Evolutionary conservation across 2,888 invertebrate species (phyloP), one percentile per base, ranked within the genome.

Genomic region (Keiferia lycopersicella): DNA sequence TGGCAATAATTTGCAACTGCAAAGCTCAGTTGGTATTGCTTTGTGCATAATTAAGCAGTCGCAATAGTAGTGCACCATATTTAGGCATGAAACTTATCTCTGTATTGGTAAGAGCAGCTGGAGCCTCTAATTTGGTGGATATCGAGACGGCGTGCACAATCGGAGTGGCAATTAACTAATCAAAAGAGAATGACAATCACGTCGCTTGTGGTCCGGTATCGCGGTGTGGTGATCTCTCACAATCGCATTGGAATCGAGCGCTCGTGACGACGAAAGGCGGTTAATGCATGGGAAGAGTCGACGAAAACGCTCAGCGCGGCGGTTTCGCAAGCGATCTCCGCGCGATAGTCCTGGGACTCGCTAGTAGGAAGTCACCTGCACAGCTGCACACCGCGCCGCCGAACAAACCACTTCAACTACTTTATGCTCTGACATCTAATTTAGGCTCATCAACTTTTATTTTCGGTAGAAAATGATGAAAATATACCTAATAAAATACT

Each of bases 281-380:
- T 67, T 73, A 75, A 77, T 75, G 80, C 73, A 73, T 80, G 80
- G 74, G 80, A 80, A 80, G 71, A 74, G 74, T 65, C 65, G 67
- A 73, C 71, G 72, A 78, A 73, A 74, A 72, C 70, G 67, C 45
- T 64, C 64, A 60, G 67, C 34, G 34, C 34, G 10, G 34, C 61
- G 61, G 69, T 77, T 74, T 77, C 76, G 71, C 68, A 78, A 79
- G 66, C 68, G 74, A 80, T 78, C 73, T 67, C 61, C 65, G 53
- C 48, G 64, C 62, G 64, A 66, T 63, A 66, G 66, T 63, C 66
- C 65, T 64, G 66, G 64, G 72, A 74, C 75, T 73, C 63, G 63
- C 61, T 34, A 71, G 60, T 61, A 78, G 79, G 79, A 79, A 78
- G 74, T 75, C 67, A 67, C 69, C 69, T 68, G 71, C 38, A 53